These are phyloP conservation scores for Chrysolina oricalcia DNA, from an alignment of 2,888 invertebrate species.

Conservation along the genomic window DNA sequence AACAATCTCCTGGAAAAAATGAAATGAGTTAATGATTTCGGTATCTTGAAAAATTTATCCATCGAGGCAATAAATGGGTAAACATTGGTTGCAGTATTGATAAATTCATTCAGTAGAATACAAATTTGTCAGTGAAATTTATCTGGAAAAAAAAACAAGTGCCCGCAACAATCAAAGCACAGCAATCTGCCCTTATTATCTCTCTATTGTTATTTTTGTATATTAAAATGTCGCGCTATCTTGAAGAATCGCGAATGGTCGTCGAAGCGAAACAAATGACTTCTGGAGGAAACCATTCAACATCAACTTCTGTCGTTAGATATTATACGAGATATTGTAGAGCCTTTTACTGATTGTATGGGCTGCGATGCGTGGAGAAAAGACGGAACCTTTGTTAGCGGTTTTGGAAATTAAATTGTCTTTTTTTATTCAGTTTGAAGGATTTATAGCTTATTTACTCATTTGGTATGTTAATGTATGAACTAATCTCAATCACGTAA, in stretches of 20 bases:
- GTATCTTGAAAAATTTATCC: too few species aligned
- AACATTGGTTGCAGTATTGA: too few species aligned
- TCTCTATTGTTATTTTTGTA: constrained; percentile 58
- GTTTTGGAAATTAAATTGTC: constrained; percentile 46
- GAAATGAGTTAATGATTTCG: too few species aligned
- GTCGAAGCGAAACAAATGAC: constrained; percentile 65
- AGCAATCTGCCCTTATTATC: constrained; percentile 26
- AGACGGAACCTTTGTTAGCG: constrained; percentile 45
- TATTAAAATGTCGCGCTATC: constrained; percentile 65
- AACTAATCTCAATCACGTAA: constrained; percentile 6
- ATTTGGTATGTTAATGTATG: constrained; percentile 12
- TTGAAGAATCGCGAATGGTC: constrained; percentile 60
- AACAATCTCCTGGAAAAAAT: too few species aligned
- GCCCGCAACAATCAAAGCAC: constrained; percentile 3
- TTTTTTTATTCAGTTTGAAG: constrained; percentile 10
- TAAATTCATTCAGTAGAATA: neutral
- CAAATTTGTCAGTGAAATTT: neutral
- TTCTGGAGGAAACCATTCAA: constrained; percentile 55
- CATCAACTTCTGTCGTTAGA: constrained; percentile 50
- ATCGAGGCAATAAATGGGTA: too few species aligned
- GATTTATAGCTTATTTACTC: constrained; percentile 1
- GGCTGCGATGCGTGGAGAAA: constrained; percentile 45
- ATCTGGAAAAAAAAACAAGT: constrained; percentile 11
- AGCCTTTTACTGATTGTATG: constrained; percentile 51
- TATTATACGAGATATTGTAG: constrained; percentile 47